These are phyloP conservation scores for Geococcyx californianus DNA, from an alignment of 2,113 vertebrate species.

Conservation along the genomic window DNA sequence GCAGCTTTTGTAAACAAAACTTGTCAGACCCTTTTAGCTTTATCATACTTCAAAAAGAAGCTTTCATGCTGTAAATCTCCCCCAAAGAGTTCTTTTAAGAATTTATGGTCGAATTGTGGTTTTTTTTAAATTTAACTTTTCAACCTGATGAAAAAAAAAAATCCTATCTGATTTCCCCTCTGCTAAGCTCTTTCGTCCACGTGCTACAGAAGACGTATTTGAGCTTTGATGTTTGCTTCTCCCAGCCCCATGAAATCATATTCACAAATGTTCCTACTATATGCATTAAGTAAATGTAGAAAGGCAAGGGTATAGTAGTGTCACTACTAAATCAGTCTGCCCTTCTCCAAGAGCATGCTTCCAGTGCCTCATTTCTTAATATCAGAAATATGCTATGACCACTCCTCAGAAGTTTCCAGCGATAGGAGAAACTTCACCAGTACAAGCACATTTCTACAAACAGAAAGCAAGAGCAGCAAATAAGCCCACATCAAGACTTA, in stretches of 20 bases:
- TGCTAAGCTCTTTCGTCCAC: not conserved
- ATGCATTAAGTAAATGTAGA: not conserved
- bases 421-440: not conserved
- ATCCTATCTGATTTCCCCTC: not conserved
- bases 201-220: not conserved
- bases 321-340: not conserved
- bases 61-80: not conserved
- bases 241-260: not conserved
- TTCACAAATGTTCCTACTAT: not conserved
- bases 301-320: fast-evolving
- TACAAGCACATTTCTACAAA: not conserved
- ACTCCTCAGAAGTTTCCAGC: not conserved
- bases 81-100: not conserved
- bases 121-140: not conserved
- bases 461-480: fast-evolving
- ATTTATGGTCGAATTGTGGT: not conserved
- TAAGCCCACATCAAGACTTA: not conserved
- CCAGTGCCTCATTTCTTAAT: not conserved
- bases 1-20: not conserved
- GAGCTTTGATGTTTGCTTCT: not conserved
- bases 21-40: not conserved
- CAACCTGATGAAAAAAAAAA: not conserved
- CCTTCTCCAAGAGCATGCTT: not conserved
- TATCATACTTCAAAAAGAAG: not conserved
- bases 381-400: not conserved